These are phyloP conservation scores for Tamandua tetradactyla DNA, from an alignment of 2,797 vertebrate species.

Conservation along the genomic window DNA sequence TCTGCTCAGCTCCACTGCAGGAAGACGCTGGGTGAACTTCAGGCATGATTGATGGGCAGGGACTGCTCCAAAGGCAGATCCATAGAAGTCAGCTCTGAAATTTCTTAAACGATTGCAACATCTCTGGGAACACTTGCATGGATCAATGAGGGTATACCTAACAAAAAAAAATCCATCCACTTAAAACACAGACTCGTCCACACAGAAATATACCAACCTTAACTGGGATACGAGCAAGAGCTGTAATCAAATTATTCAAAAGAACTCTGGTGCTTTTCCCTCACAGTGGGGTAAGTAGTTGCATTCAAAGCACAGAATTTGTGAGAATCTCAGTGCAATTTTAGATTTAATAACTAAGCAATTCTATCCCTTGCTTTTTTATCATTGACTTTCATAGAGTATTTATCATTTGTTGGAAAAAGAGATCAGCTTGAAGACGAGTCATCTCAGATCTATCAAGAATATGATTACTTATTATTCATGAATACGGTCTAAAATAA, in stretches of 20 bases:
- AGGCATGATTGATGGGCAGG: neutral
- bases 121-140: neutral
- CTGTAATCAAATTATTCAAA: neutral
- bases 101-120: neutral
- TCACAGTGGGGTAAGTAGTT: neutral
- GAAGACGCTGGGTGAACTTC: neutral
- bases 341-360: neutral
- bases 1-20: neutral
- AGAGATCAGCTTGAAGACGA: neutral
- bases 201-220: neutral
- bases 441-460: neutral
- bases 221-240: neutral
- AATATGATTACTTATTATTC: neutral
- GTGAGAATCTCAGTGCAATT: neutral
- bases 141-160: neutral
- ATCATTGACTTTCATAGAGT: neutral
- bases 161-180: neutral
- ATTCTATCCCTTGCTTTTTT: neutral
- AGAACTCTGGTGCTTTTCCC: neutral
- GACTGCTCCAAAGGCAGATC: neutral
- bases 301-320: neutral
- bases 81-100: neutral
- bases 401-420: conserved; percentile 21
- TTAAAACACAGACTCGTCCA: neutral
- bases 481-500: neutral